A percentile compares a stretch with the other conserved stretches of the same genome.
Evolutionary conservation across 2,888 invertebrate species (phyloP).

Genomic region (Lydus trimaculatus): DNA sequence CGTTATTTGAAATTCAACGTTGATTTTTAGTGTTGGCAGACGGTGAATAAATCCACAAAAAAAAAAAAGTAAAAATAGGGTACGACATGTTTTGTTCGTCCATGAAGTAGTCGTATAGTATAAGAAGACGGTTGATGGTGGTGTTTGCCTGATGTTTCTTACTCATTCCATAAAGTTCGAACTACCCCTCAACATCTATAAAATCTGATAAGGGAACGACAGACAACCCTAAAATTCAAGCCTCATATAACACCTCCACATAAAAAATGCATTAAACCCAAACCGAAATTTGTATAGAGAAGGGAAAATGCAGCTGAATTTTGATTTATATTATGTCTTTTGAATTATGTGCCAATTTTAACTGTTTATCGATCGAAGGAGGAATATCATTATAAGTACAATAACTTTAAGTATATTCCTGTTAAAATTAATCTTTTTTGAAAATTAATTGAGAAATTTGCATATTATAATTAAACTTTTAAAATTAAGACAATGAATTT

Average conservation of each 20-base stretch:
- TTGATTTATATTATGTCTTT: constrained; percentile 16
- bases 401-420: background rate
- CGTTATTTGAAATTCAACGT: background rate
- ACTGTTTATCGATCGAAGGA: no score
- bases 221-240: constrained; percentile 34
- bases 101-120: constrained; percentile 18
- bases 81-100: constrained; percentile 17
- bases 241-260: constrained; percentile 34
- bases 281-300: constrained; percentile 27
- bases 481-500: background rate
- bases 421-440: background rate
- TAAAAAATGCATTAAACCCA: constrained; percentile 35
- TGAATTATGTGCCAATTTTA: constrained; percentile 1
- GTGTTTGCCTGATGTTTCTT: constrained; percentile 20
- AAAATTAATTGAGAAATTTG: background rate
- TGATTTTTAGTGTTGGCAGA: background rate
- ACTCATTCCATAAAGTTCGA: constrained; percentile 22
- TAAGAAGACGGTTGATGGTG: background rate
- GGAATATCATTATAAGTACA: no score
- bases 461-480: background rate
- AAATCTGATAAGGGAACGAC: constrained; percentile 36
- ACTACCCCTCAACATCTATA: constrained; percentile 26
- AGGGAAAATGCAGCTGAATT: constrained; percentile 19
- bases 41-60: constrained; percentile 23
- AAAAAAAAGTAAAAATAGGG: constrained; percentile 8